Conservation (phyloP, 23 tunicate genomes). For the Phallusia fumigata region DNA sequence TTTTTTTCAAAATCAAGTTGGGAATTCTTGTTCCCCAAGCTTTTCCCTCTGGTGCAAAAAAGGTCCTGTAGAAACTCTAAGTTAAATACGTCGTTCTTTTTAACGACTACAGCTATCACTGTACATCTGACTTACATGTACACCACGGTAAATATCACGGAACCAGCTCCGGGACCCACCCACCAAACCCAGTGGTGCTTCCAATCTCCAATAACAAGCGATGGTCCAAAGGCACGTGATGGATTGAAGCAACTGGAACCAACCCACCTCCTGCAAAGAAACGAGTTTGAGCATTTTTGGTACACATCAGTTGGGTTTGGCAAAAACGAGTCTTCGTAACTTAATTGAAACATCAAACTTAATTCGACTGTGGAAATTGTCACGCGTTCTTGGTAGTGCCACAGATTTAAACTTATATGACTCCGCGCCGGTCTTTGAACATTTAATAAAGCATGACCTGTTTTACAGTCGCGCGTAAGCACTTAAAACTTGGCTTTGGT, state of each 20-base stretch:
- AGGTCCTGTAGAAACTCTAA: neutral
- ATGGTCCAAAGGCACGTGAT: slow-evolving; percentile 81
- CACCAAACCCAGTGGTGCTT: slow-evolving; percentile 80
- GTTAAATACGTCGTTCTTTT: neutral
- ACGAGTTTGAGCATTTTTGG: too few relatives aligned
- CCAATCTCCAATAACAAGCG: slow-evolving; percentile 77
- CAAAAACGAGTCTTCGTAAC: too few relatives aligned
- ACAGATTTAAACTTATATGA: too few relatives aligned
- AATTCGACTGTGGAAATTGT: too few relatives aligned
- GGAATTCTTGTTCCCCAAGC: neutral
- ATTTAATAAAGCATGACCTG: too few relatives aligned
- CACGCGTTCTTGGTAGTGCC: too few relatives aligned
- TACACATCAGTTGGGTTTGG: too few relatives aligned
- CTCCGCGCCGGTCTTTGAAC: too few relatives aligned
- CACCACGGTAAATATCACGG: slow-evolving; percentile 33
- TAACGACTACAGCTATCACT: neutral
- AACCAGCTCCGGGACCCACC: slow-evolving; percentile 57
- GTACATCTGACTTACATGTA: slow-evolving; percentile 56
- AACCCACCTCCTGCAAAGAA: slow-evolving; percentile 43
- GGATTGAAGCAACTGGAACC: slow-evolving; percentile 73
- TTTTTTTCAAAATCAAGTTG: neutral
- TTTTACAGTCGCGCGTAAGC: too few relatives aligned
- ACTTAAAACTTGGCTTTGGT: too few relatives aligned
- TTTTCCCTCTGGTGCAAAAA: slow-evolving; percentile 9
- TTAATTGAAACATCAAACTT: too few relatives aligned